Evolutionary conservation across 2,888 invertebrate genomes (phyloP), one percentile per base, ranked within the genome.

Genomic region (Toxonevra muliebris): DNA sequence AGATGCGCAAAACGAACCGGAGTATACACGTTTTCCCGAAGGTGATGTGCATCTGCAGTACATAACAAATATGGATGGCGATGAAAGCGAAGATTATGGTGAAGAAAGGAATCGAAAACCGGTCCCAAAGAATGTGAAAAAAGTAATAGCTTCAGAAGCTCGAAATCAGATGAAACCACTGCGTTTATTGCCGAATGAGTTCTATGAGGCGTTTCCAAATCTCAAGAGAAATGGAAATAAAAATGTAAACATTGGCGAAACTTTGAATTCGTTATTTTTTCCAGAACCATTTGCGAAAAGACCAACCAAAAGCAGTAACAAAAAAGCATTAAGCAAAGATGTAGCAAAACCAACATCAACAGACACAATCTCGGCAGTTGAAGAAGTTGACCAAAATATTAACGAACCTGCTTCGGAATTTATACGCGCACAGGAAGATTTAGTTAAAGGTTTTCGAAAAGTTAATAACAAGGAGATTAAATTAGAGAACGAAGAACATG

Each of bases 31-130:
- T 0, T 55, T 83, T 3, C 83, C 83, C 0, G 77, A 81, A 48
- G 84, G 84, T 5, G 82, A 84, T 73, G 82, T 84, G 0, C 82
- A 80, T 60, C 70, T 83, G 11, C 76, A 74, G 59, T 77, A 79
- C 42, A 81, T 83, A 2, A 76, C 79, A 10, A 75, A 76, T 1
- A 60, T 71, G 1, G 78, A 83, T 48, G 80, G 80, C 1, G 81
- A 82, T 30, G 83, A 81, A 45, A 70, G 62, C 19, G 75, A 73
- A 11, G 76, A 74, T 1, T 40, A 20, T 5, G 64, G 66, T 9
- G 69, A 69, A 10, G 66, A 68, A 0, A n/a, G 63, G 0, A 57
- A 66, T 17, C 58, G 55, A 4, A 69, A 61, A 17, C 13, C 10
- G 0, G 42, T 41, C 2, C 10, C 13, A 1, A 59, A 53, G 10